Conservation (phyloP, 2,888 invertebrate genomes). For the Platynereis dumerilii region DNA sequence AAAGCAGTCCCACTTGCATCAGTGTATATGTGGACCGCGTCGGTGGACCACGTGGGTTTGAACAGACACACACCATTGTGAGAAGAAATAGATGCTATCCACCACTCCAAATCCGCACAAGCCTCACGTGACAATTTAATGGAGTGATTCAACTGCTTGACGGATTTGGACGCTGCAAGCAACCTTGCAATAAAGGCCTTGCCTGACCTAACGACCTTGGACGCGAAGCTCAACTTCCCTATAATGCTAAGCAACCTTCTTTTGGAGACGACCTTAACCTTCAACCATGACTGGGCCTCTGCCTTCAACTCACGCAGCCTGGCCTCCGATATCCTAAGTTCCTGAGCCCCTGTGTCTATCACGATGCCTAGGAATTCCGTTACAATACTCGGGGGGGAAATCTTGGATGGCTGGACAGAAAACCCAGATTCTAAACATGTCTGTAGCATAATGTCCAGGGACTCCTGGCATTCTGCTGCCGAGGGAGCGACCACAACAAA, state of each 20-base stretch:
- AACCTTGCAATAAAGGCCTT: neutral
- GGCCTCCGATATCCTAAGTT: neutral
- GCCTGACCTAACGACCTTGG: neutral
- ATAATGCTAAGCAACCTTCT: neutral
- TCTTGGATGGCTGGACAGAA: neutral
- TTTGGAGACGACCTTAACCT: neutral
- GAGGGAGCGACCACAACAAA: too few species aligned
- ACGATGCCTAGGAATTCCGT: neutral
- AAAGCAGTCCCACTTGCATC: too few species aligned
- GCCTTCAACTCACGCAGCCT: too few species aligned
- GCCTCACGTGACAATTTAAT: neutral
- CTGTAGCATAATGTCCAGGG: neutral
- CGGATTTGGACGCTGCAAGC: neutral
- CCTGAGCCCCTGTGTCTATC: neutral
- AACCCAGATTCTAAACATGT: neutral
- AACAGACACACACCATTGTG: neutral
- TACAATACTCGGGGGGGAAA: neutral
- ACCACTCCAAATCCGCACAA: neutral
- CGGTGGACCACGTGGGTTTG: too few species aligned
- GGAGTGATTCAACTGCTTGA: neutral
- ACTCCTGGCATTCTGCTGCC: too few species aligned
- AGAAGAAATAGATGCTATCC: neutral
- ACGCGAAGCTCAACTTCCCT: neutral
- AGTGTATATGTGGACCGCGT: too few species aligned
- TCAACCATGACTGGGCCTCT: too few species aligned